A percentile compares a stretch with the other conserved stretches of the same genome.
These are phyloP conservation scores for Dendrolimus pini DNA, from an alignment of 2,888 invertebrate genomes.

Conservation along the genomic window DNA sequence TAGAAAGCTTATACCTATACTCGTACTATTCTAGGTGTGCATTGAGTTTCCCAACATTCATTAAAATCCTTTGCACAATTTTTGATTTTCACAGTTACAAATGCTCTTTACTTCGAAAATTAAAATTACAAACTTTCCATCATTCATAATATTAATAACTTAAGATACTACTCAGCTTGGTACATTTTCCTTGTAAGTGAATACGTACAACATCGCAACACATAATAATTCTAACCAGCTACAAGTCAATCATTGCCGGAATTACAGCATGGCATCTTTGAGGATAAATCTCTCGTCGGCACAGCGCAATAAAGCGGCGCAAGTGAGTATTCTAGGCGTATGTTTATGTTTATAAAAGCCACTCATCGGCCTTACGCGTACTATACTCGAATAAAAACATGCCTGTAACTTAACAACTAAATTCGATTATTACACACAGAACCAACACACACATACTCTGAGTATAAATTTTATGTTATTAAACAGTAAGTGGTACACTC, in stretches of 20 bases:
- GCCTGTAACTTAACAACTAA: not conserved
- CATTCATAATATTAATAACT: not conserved
- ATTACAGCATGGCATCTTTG: conserved; percentile 28
- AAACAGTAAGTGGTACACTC: not conserved
- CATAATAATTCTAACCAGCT: conserved; percentile 6
- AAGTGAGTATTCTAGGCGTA: conserved; percentile 30
- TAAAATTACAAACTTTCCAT: not conserved
- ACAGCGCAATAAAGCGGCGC: conserved; percentile 29
- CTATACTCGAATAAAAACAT: conserved; percentile 41
- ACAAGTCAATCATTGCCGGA: conserved; percentile 34
- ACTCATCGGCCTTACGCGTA: conserved; percentile 47
- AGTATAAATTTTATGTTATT: not conserved
- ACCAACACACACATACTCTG: not conserved
- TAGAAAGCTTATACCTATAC: too few species aligned
- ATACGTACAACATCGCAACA: not conserved
- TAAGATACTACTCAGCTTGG: too few species aligned
- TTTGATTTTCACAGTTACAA: too few species aligned
- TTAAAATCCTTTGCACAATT: too few species aligned
- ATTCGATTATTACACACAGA: not conserved
- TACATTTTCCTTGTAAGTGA: not conserved
- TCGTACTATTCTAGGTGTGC: too few species aligned
- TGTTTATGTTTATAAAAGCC: conserved; percentile 53
- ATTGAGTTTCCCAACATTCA: too few species aligned
- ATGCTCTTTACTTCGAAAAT: too few species aligned
- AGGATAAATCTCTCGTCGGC: conserved; percentile 57